Percentiles rank a stretch among this genome's conserved stretches.
Evolutionary conservation across 2,797 vertebrate species (phyloP).

Genomic region (Lindbergichthys nudifrons): DNA sequence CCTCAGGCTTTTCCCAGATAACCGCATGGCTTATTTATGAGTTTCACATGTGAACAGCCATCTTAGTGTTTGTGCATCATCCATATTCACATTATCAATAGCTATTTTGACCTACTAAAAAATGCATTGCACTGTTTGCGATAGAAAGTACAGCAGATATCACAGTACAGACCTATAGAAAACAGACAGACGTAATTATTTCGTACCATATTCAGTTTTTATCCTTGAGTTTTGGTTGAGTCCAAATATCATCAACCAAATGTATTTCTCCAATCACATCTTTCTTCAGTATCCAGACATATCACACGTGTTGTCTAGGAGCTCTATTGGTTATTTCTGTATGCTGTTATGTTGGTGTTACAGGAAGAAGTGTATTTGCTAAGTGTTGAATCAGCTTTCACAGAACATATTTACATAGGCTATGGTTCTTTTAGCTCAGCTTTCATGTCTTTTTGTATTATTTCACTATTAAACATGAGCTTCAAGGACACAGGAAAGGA

Average conservation of each 20-base stretch:
- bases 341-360: neutral
- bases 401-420: neutral
- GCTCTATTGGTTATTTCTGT: neutral
- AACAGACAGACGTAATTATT: too few relatives aligned
- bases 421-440: neutral
- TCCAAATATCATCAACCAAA: neutral
- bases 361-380: neutral
- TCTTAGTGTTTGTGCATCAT: neutral
- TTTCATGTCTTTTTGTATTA: neutral
- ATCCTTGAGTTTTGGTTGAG: neutral
- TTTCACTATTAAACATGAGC: slow-evolving; percentile 14
- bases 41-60: neutral
- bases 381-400: slow-evolving; percentile 13
- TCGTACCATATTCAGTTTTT: too few relatives aligned
- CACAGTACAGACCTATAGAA: too few relatives aligned
- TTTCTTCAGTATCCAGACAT: neutral
- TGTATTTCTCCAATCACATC: neutral
- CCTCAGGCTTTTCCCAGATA: neutral
- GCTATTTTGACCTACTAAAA: neutral
- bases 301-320: neutral
- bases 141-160: neutral
- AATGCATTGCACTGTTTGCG: neutral
- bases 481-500: slow-evolving; percentile 32
- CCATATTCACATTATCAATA: neutral
- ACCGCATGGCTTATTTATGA: neutral